These are phyloP conservation scores for Euglossa dilemma DNA, from an alignment of 1,140 invertebrate genomes.

Conservation along the genomic window DNA sequence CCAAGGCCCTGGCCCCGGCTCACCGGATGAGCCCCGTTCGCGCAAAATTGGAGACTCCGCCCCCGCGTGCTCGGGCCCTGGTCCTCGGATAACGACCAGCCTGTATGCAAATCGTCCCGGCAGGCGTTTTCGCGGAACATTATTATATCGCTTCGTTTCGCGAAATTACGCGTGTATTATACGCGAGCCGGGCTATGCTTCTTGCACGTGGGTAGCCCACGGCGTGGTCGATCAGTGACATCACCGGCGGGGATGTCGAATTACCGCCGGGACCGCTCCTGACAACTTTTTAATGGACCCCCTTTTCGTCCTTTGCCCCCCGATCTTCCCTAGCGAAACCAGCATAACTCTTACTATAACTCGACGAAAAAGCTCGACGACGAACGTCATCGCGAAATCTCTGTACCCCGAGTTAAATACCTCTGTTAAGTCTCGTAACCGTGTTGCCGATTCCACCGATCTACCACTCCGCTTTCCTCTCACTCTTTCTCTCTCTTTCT, in stretches of 20 bases:
- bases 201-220: neutral
- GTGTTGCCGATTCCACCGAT: neutral
- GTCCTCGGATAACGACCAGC: conserved; percentile 54
- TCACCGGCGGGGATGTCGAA: neutral
- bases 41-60: conserved; percentile 62
- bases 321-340: neutral
- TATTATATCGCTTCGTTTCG: conserved; percentile 48
- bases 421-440: too few species aligned
- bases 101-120: conserved; percentile 59
- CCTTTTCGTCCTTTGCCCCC: neutral
- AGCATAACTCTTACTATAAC: too few species aligned
- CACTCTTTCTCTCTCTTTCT: too few species aligned
- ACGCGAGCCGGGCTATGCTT: neutral
- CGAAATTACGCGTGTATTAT: conserved; percentile 29
- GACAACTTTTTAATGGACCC: conserved; percentile 60
- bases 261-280: conserved; percentile 32
- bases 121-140: conserved; percentile 53
- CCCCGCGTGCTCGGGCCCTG: conserved; percentile 45
- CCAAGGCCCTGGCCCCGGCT: neutral
- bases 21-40: conserved; percentile 13
- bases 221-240: conserved; percentile 39
- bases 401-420: too few species aligned
- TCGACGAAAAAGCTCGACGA: too few species aligned
- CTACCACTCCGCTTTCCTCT: neutral
- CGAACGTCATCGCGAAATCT: too few species aligned